Conservation (phyloP, 2,113 vertebrate species). For the human region GRCh38 chr5:88875501-88876000, state of each 20-base stretch:
- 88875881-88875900: constrained; percentile 58
- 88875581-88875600: constrained; percentile 52
- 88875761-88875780: constrained; percentile 48
- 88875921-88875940: constrained; percentile 69
- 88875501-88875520: constrained; percentile 13
- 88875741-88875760: constrained; percentile 68
- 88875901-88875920: constrained; percentile 62
- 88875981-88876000: constrained; percentile 66
- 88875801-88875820: constrained; percentile 53
- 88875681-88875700: constrained; percentile 54
- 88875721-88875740: constrained; percentile 32
- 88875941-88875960: constrained; percentile 24
- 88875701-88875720: constrained; percentile 47
- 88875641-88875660: constrained; percentile 40
- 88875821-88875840: constrained; percentile 60
- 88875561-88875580: constrained; percentile 40
- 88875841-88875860: constrained; percentile 51
- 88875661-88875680: constrained; percentile 57
- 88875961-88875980: constrained; percentile 53
- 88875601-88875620: not conserved
- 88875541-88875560: not conserved
- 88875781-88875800: constrained; percentile 59
- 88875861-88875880: constrained; percentile 64
- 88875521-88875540: constrained; percentile 13
- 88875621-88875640: constrained; percentile 42